phyloP scores from a whole-genome alignment of 2,797 vertebrate genomes.

The Sebastes ruberrimus region DNA sequence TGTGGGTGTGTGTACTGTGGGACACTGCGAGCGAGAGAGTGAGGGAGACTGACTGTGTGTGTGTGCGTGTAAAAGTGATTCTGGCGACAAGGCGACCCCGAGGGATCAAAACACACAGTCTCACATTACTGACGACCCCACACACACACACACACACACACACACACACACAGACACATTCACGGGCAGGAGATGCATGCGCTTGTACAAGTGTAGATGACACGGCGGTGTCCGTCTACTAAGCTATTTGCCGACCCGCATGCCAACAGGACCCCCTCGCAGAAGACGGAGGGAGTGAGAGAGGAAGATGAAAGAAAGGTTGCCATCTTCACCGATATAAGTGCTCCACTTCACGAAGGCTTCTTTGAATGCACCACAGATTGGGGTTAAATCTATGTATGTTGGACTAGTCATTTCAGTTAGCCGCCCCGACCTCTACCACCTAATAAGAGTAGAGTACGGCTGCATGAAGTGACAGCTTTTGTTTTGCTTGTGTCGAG shows the following conservation, averaged over 20 bases:
- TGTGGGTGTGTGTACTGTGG: background rate
- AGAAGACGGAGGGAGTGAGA: background rate
- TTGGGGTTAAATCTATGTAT: background rate
- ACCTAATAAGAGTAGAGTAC: background rate
- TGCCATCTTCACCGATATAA: background rate
- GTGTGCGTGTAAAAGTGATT: slow-evolving; percentile 30
- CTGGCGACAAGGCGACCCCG: slow-evolving; percentile 40
- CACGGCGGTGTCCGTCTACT: slow-evolving; percentile 17
- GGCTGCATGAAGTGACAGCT: background rate
- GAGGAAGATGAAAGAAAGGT: background rate
- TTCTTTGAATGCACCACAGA: background rate
- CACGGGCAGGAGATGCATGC: background rate
- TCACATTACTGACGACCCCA: slow-evolving; percentile 54
- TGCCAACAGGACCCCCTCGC: background rate
- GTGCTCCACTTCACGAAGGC: background rate
- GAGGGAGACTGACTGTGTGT: background rate
- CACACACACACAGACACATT: background rate
- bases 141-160: background rate
- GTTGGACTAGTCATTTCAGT: background rate
- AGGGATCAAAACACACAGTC: slow-evolving; percentile 56
- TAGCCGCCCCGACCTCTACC: background rate
- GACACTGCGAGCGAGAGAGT: background rate
- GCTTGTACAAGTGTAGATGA: slow-evolving; percentile 27
- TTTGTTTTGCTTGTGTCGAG: background rate
- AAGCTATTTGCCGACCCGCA: slow-evolving; percentile 6